Evolutionary conservation across 2,113 vertebrate species (phyloP), one percentile per base, ranked within the genome.

Genomic region (Alligator mississippiensis): DNA sequence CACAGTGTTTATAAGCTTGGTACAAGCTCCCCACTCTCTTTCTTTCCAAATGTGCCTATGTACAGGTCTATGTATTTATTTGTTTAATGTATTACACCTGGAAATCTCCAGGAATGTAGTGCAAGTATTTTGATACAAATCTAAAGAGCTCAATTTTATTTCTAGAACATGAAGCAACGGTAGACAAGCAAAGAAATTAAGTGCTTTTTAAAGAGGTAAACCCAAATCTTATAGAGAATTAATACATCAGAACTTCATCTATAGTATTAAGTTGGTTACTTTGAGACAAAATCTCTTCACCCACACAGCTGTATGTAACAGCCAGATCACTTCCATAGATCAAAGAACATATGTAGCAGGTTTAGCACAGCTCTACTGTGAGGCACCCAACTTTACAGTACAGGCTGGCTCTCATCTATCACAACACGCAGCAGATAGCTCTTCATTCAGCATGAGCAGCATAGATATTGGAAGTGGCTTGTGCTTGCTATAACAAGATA

Each of bases 271-370:
- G 22, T 22, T 16, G 4, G 1, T n/a, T 7, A 68, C 17, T 77
- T 84, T 64, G 38, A 85, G 90, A 19, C 3, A 16, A 55, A 30
- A 2, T 74, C 9, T 5, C 38, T 83, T 91, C 6, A 11, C 1
- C 3, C 34, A 5, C 2, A 2, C 5, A 1, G 24, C 90, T 75
- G 30, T 3, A 57, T 2, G 0, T 11, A 13, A 63, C 16, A 30
- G 8, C 63, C 34, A 66, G 5, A 84, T 47, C 47, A 47, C 47
- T 47, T 47, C 47, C 47, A 0, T 30, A 2, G 55, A 11, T 28
- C 6, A 63, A 68, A 80, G 79, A 85, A 68, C 59, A 13, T 4
- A 14, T 60, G 5, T n/a, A 57, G 15, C 4, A 64, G 3, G 7
- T 10, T 16, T 30, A 55, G 3, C 2, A 2, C 19, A 63, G 3